Conservation (phyloP, 1,140 invertebrate genomes). For the Drosophila ironensis region DNA sequence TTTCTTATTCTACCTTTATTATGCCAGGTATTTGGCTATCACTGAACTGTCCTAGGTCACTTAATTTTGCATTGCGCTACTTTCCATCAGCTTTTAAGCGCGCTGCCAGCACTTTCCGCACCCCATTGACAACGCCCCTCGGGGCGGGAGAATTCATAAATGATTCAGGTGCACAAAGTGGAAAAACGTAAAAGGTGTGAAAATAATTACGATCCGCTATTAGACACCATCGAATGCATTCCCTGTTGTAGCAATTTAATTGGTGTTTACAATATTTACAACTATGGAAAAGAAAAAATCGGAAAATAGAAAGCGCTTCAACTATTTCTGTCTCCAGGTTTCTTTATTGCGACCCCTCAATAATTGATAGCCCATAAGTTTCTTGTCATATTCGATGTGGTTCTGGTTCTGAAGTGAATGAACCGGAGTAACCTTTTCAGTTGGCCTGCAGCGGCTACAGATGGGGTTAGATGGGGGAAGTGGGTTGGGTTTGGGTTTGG, state of each 20-base stretch:
- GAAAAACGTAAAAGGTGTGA: constrained; percentile 28
- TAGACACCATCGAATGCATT: constrained; percentile 29
- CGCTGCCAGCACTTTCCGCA: neutral
- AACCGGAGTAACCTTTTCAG: constrained; percentile 57
- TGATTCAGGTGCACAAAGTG: constrained; percentile 34
- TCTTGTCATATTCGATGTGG: constrained; percentile 16
- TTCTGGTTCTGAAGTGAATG: constrained; percentile 45
- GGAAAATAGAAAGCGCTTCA: neutral
- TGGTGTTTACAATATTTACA: constrained; percentile 57
- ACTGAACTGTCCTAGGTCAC: constrained; percentile 33
- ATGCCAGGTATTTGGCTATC: too few relatives aligned
- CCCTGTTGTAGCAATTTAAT: constrained; percentile 31
- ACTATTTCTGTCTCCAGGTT: constrained; percentile 16
- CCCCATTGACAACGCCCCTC: neutral
- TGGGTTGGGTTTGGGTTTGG: neutral
- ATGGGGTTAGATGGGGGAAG: neutral
- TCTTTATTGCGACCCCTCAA: constrained; percentile 11
- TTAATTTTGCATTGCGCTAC: constrained; percentile 3
- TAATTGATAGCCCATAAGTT: constrained; percentile 37
- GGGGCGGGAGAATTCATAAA: constrained; percentile 22
- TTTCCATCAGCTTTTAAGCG: neutral
- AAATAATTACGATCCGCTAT: constrained; percentile 28
- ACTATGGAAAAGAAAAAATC: neutral
- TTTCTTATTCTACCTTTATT: neutral
- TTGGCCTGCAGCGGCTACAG: constrained; percentile 3